Evolutionary conservation across 2,113 vertebrate genomes (phyloP).

Genomic region (Cinclus cinclus): DNA sequence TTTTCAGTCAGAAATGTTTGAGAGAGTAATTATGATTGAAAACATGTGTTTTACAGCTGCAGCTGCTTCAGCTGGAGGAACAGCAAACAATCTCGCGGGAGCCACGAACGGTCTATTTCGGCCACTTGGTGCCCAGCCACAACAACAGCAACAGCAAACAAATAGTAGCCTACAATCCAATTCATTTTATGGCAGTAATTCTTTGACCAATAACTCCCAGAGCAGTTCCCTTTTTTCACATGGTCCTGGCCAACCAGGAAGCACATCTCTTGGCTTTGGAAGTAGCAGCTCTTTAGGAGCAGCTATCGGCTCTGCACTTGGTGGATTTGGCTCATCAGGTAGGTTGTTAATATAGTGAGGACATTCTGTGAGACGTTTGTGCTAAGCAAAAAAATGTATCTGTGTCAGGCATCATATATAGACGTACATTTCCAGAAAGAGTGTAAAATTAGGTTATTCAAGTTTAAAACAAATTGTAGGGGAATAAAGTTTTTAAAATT

Average conservation of each 20-base stretch:
- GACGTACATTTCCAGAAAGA: background rate
- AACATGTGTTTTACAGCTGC: conserved; percentile 78
- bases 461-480: background rate
- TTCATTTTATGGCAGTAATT: conserved; percentile 92
- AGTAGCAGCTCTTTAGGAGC: conserved; percentile 89
- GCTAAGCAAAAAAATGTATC: background rate
- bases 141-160: conserved; percentile 85
- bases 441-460: background rate
- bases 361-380: conserved; percentile 4
- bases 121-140: conserved; percentile 86
- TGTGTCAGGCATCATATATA: background rate
- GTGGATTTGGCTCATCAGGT: conserved; percentile 95
- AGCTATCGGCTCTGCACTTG: conserved; percentile 91
- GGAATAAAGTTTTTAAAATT: background rate
- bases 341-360: conserved; percentile 66
- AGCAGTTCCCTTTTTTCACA: conserved; percentile 96
- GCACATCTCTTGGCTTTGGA: conserved; percentile 92
- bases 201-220: conserved; percentile 89
- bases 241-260: conserved; percentile 85
- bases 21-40: conserved; percentile 43
- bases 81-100: conserved; percentile 88
- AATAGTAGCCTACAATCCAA: conserved; percentile 88
- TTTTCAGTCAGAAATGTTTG: conserved; percentile 42
- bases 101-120: conserved; percentile 92
- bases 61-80: conserved; percentile 89